These are phyloP conservation scores for pig (Sus scrofa) DNA, from an alignment of 2,113 vertebrate species.

Conservation along the genomic window T2T-Sscrofa CM000812.6:27071001-27071500, in stretches of 20 bases:
- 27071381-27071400: not conserved
- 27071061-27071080: not conserved
- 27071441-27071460: not conserved
- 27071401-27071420: not conserved
- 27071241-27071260: not conserved
- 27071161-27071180: slow-evolving; percentile 30
- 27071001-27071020: not conserved
- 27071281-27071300: not conserved
- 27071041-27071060: not conserved
- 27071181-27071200: not conserved
- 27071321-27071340: not conserved
- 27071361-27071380: not conserved
- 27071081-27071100: not conserved
- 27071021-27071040: not conserved
- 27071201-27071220: slow-evolving; percentile 1
- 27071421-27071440: not conserved
- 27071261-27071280: not conserved
- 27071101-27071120: not conserved
- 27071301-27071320: not conserved
- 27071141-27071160: not conserved
- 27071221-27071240: not conserved
- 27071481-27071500: not conserved
- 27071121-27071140: not conserved
- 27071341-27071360: not conserved
- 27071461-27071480: not conserved